Conservation (phyloP, 2,888 invertebrate genomes). For the Caenorhabditis angaria region DNA sequence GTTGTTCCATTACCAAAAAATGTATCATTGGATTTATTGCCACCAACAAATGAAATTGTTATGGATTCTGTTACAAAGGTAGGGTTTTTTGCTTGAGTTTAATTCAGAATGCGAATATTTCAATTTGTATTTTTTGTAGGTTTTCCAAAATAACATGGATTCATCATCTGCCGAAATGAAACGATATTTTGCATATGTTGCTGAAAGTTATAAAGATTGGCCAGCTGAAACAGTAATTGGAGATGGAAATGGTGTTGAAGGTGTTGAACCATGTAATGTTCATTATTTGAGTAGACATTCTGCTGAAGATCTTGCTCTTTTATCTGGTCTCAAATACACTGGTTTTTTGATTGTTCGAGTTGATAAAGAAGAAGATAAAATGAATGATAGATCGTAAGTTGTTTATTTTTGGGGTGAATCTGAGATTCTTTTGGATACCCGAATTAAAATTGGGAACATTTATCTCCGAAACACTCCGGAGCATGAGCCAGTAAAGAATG, state of each 20-base stretch:
- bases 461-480: no score
- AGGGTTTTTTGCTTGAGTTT: neutral
- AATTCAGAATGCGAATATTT: neutral
- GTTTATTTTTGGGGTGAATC: neutral
- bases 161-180: constrained; percentile 47
- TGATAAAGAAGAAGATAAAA: constrained; percentile 59
- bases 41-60: constrained; percentile 59
- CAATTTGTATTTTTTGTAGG: constrained; percentile 29
- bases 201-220: constrained; percentile 66
- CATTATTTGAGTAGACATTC: constrained; percentile 62
- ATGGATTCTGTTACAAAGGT: constrained; percentile 61
- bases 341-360: constrained; percentile 71
- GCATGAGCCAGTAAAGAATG: no score
- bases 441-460: no score
- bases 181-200: constrained; percentile 70
- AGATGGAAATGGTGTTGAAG: constrained; percentile 54
- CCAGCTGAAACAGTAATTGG: constrained; percentile 68
- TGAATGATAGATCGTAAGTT: constrained; percentile 7
- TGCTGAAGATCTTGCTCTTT: constrained; percentile 62
- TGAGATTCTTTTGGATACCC: no score
- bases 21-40: constrained; percentile 61
- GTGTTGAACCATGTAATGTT: constrained; percentile 62
- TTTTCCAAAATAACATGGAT: constrained; percentile 66
- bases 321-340: constrained; percentile 66
- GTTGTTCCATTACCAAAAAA: constrained; percentile 68